Conservation (phyloP, 2,888 invertebrate genomes). For the Dorcus parallelipipedus region DNA sequence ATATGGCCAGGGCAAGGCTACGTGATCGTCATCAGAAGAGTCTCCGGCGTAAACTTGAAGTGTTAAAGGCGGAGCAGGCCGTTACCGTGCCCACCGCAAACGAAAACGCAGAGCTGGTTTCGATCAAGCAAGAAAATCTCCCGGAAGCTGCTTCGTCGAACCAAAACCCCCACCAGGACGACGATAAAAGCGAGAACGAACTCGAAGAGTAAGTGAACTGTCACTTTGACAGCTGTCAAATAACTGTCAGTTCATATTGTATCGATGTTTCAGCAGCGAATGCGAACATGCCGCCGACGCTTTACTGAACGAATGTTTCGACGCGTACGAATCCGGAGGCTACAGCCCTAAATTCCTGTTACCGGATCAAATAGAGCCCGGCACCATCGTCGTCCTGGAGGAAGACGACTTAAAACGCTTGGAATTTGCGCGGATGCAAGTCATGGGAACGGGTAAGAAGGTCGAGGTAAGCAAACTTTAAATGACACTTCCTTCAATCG, state of each 20-base stretch:
- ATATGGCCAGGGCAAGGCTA: constrained; percentile 89
- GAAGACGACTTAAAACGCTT: constrained; percentile 74
- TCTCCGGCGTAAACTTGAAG: constrained; percentile 80
- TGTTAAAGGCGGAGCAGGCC: constrained; percentile 84
- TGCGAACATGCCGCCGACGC: constrained; percentile 51
- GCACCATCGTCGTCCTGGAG: constrained; percentile 71
- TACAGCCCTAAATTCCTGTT: constrained; percentile 78
- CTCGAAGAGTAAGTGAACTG: constrained; percentile 44
- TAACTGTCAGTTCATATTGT: not conserved
- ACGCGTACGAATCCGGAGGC: constrained; percentile 73
- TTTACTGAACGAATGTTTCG: constrained; percentile 56
- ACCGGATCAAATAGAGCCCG: constrained; percentile 65
- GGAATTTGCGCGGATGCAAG: constrained; percentile 67
- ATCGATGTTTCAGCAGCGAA: constrained; percentile 9
- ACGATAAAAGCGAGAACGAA: too few species aligned
- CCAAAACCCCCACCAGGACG: not conserved
- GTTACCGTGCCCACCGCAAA: constrained; percentile 44
- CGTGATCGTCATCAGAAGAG: constrained; percentile 90
- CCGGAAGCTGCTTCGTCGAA: too few species aligned
- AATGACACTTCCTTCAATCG: not conserved
- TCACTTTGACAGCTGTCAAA: constrained; percentile 36
- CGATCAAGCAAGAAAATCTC: constrained; percentile 3
- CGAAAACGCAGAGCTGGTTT: constrained; percentile 18
- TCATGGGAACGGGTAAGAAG: constrained; percentile 59
- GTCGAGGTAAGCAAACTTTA: constrained; percentile 44